phyloP scores from a whole-genome alignment of 2,113 vertebrate genomes.

The Cariama cristata region DNA sequence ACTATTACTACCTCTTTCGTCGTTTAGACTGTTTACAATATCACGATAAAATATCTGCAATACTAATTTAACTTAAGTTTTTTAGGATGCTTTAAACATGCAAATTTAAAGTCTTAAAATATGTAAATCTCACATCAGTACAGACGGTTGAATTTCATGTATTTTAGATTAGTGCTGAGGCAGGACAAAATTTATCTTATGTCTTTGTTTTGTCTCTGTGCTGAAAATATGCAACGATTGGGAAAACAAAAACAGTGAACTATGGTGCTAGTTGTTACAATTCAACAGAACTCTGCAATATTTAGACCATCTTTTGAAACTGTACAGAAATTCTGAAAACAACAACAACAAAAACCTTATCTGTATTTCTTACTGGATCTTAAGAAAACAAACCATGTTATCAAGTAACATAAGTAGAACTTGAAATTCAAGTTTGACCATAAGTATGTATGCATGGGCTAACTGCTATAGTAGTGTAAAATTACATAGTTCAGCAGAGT shows the following conservation, averaged over 20 bases:
- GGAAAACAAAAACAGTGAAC: neutral
- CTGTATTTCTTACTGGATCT: neutral
- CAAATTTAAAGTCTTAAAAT: neutral
- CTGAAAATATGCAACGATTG: neutral
- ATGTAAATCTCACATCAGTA: neutral
- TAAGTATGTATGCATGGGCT: neutral
- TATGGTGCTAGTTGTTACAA: neutral
- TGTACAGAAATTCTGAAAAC: neutral
- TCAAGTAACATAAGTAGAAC: neutral
- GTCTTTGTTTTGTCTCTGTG: neutral
- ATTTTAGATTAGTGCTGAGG: neutral
- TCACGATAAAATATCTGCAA: neutral
- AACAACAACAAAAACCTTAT: neutral
- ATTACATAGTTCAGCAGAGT: neutral
- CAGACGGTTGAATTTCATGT: neutral
- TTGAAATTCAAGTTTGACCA: neutral
- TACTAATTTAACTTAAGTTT: neutral
- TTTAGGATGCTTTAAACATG: neutral
- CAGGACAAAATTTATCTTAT: neutral
- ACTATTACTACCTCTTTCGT: neutral
- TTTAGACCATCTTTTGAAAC: neutral
- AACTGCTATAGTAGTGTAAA: neutral
- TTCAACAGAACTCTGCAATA: neutral
- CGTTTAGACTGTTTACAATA: neutral
- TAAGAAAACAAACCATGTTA: neutral